Conservation (phyloP, 2,888 invertebrate genomes). For the Phania funesta region DNA sequence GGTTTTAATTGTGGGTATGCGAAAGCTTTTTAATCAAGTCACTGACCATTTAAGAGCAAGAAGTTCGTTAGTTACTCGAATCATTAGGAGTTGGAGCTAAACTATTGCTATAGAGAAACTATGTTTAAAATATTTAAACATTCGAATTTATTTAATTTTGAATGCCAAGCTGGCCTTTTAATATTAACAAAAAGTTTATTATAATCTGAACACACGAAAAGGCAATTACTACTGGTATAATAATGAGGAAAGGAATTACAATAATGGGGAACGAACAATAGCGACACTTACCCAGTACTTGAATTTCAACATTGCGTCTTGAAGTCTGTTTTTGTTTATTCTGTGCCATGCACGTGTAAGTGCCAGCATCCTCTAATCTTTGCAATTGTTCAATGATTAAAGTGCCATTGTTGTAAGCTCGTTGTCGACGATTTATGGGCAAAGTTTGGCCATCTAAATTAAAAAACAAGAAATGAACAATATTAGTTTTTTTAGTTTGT, state of each 20-base stretch:
- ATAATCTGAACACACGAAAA: neutral
- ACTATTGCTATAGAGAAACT: too few relatives aligned
- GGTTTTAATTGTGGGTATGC: slow-evolving; percentile 29
- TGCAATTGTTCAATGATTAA: slow-evolving; percentile 92
- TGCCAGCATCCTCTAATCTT: slow-evolving; percentile 91
- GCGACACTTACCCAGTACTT: slow-evolving; percentile 84
- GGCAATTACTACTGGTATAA: neutral
- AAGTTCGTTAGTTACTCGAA: neutral
- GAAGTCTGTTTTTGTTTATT: slow-evolving; percentile 91
- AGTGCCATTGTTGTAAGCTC: slow-evolving; percentile 92
- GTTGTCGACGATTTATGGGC: slow-evolving; percentile 92
- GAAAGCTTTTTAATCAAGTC: slow-evolving; percentile 21
- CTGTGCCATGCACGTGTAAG: slow-evolving; percentile 93
- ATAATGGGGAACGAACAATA: neutral
- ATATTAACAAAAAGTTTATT: neutral
- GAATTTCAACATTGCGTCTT: slow-evolving; percentile 87
- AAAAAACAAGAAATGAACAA: slow-evolving; percentile 8
- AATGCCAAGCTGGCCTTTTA: too few relatives aligned
- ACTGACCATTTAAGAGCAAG: slow-evolving; percentile 43
- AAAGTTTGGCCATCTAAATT: slow-evolving; percentile 89
- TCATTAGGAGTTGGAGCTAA: too few relatives aligned
- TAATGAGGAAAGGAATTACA: slow-evolving; percentile 69
- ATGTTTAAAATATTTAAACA: too few relatives aligned
- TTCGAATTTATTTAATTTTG: too few relatives aligned
- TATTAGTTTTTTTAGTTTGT: neutral